Evolutionary conservation across 2,888 invertebrate species (phyloP), one percentile per base, ranked within the genome.

Genomic region (Drosophila atripex): DNA sequence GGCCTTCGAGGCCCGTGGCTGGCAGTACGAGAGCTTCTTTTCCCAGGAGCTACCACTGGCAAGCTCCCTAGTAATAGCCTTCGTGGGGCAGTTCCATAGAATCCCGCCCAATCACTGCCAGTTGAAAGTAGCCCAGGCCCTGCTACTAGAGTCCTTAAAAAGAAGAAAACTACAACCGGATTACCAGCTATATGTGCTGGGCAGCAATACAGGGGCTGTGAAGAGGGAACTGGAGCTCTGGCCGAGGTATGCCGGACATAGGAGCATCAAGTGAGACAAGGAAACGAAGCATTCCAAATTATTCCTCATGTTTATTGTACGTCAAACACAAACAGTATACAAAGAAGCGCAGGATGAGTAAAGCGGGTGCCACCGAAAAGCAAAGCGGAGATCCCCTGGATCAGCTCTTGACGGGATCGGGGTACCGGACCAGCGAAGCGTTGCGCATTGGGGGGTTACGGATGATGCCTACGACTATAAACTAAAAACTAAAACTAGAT

Each of bases 1-100:
- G 75, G 91, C 90, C 0, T 93, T 92, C 64, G 93, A 93, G 75
- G 91, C 88, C 2, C 89, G 93, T 0, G 93, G 93, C 0, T 93
- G 93, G 93, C 80, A 88, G 1, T 80, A 86, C 63, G 87, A 84
- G 14, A 92, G 92, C 32, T 86, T 89, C 3, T 76, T 90, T 43
- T 30, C 60, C 1, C 82, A 2, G 0, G 41, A 71, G 0, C 53
- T 90, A 14, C 82, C 87, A 3, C 83, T 82, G 43, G 60, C 71
- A 5, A 71, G 75, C 23, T 85, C 75, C 0, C 38, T 86, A 54
- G 76, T 88, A 12, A 30, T 79, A 9, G 84, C 71, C 14, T 75
- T 84, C 56, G 66, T 71, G 77, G 91, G 91, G 1, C 86, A 90
- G 66, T 91, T 88, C 38, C 86, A 83, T 5, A 39, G 46, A 4